Evolutionary conservation across 2,797 vertebrate genomes (phyloP), one percentile per base, ranked within the genome.

Genomic region (Sebastes itinus): DNA sequence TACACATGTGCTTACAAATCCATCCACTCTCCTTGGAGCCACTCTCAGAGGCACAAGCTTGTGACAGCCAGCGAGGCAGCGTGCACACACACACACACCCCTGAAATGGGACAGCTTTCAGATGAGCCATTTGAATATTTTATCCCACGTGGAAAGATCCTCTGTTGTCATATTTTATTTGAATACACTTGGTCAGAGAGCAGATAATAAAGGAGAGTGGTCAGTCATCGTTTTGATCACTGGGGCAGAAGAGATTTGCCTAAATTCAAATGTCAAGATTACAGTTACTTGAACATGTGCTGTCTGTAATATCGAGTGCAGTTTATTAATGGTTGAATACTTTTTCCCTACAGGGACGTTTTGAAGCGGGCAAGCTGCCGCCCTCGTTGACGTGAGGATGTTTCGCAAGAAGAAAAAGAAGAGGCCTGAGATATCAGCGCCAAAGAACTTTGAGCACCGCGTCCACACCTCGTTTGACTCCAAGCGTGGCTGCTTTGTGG

Each of bases 351-450:
- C 83, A 94, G 92, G 87, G 74, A 84, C 75, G 64, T 78, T 88
- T 77, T 92, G 84, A 94, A 75, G 69, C 28, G 35, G 88, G 54
- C 85, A 89, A 65, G 84, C 92, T 88, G 92, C 33, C 61, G 20
- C 79, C 77, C 87, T 62, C 16, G 72, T 60, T 69, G 83, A 92
- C 86, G 82, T 94, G 87, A 96, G 67, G 88, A 99, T 99, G 99
- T 99, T 99, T 92, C 97, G 97, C 65, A 99, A 99, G 94, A 99
- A 99, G 94, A 99, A 99, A 95, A 99, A 99, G 97, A 99, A 98
- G 97, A 98, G 98, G 86, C 97, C 97, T 0, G 98, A 99, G 93
- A 99, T 99, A 94, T 99, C 99, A 0, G 97, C 97, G 70, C 99
- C 99, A 0, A 97, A 97, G 94, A 99, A 99, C 95, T 99, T 99